These are phyloP conservation scores for Pseudomyrmex cubaensis DNA, from an alignment of 1,140 invertebrate genomes.

Conservation along the genomic window DNA sequence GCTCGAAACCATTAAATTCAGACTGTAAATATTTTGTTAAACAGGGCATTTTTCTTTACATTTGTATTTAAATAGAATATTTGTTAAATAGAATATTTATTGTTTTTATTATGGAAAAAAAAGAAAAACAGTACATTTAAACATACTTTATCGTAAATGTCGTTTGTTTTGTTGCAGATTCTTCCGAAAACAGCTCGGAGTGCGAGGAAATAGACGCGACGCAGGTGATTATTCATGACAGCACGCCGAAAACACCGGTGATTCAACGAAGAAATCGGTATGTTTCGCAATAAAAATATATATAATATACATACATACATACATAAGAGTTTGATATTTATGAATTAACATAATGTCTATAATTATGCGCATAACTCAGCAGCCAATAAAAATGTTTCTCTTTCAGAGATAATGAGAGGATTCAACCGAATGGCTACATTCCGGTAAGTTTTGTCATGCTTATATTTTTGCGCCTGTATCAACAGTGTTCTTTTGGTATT, in stretches of 20 bases:
- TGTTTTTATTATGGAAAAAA: too few relatives aligned
- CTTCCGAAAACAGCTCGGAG: conserved; percentile 79
- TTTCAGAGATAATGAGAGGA: conserved; percentile 81
- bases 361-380: conserved; percentile 41
- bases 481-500: not conserved
- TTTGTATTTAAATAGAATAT: too few relatives aligned
- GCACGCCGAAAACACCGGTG: conserved; percentile 89
- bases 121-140: too few relatives aligned
- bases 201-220: conserved; percentile 89
- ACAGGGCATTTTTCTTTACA: too few relatives aligned
- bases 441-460: conserved; percentile 79
- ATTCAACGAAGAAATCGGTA: conserved; percentile 86
- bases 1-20: not conserved
- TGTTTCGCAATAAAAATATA: conserved; percentile 20
- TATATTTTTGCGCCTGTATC: not conserved
- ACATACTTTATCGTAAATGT: too few relatives aligned
- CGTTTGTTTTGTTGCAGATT: conserved; percentile 66
- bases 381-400: conserved; percentile 21
- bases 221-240: conserved; percentile 92
- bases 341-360: conserved; percentile 44
- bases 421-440: conserved; percentile 84
- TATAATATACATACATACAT: too few relatives aligned
- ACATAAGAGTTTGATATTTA: not conserved
- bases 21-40: too few relatives aligned
- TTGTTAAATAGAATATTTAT: too few relatives aligned